Conservation (phyloP, 2,888 invertebrate genomes). For the Drosophila robusta region DNA sequence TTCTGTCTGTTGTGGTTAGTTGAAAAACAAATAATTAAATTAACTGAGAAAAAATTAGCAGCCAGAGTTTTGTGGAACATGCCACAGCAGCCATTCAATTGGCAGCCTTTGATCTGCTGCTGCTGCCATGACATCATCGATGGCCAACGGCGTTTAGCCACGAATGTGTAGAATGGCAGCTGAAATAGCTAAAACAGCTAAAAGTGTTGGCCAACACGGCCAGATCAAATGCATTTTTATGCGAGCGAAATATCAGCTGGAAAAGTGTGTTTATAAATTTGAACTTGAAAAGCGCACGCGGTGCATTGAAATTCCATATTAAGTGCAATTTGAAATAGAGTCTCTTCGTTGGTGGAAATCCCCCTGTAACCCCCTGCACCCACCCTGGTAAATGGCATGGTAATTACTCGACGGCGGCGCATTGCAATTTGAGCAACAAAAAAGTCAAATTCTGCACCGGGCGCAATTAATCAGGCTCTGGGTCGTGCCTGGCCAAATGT, state of each 20-base stretch:
- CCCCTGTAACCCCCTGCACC: not conserved
- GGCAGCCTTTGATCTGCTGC: conserved; percentile 66
- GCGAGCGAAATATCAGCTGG: conserved; percentile 23
- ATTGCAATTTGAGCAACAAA: conserved; percentile 76
- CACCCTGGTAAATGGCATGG: conserved; percentile 65
- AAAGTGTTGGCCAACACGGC: conserved; percentile 41
- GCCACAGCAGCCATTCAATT: conserved; percentile 39
- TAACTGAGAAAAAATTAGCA: conserved; percentile 51
- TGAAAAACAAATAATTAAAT: conserved; percentile 51
- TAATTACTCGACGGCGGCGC: conserved; percentile 63
- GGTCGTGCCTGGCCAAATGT: conserved; percentile 79
- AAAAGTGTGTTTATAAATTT: conserved; percentile 45
- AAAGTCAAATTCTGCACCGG: conserved; percentile 77
- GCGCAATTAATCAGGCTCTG: conserved; percentile 75
- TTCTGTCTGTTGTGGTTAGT: conserved; percentile 25
- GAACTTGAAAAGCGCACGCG: conserved; percentile 57
- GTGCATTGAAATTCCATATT: conserved; percentile 69
- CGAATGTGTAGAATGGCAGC: conserved; percentile 16
- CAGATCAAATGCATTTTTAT: conserved; percentile 69
- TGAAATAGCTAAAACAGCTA: conserved; percentile 14
- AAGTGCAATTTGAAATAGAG: conserved; percentile 76
- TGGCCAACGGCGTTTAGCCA: conserved; percentile 22
- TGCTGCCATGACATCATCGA: conserved; percentile 67
- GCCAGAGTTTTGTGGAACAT: conserved; percentile 44
- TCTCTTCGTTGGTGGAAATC: conserved; percentile 27